Base-by-base conservation (phyloP, 2,113 vertebrate species). In the Andinoacara biseriatus region DNA sequence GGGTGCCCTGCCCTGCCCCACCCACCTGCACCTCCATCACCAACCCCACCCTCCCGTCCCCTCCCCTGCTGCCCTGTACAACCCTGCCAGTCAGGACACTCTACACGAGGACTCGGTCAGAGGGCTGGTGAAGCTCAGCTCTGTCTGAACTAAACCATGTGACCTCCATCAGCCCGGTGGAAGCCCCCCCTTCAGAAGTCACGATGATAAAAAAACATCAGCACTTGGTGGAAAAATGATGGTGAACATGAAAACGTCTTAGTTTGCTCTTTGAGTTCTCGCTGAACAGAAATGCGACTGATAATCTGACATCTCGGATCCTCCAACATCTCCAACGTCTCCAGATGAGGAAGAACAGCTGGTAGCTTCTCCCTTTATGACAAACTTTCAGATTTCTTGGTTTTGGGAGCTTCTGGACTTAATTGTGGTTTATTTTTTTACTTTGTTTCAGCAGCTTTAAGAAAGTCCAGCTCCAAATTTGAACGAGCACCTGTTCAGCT, bases 81-180 rank as follows among this genome's bases (percentile, higher is more conserved):
- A 96, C 82, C 96, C 96, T 10, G 96, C 96, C 94, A 96, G 96
- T 93, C 97, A 97, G 94, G 98, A 99, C 93, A 96, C 97, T 0
- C 91, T 99, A 92, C 98, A 98, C 62, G 97, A 98, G 91, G 97
- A 98, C 93, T 98, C 98, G 0, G 97, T 98, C 74, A 93, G 97
- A 20, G 97, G 98, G 74, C 96, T 99, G 2, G 97, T 99, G 57
- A 99, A 99, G 87, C 97, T 99, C 91, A 99, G 98, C 94, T 98
- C 97, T 0, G 97, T 99, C 87, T 99, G 96, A 82, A 54, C 7
- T 3, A 2, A 58, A 7, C 56, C 10, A 58, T 13, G 46, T 72
- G 46, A 72, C 1, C 2, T 5, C 26, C 10, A 3, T 52, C 18
- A 17, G 43, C 26, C 3, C 4, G 43, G 52, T 18, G 31, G 52